phyloP scores from a whole-genome alignment of 2,888 invertebrate species.

The Anoncus sp. region DNA sequence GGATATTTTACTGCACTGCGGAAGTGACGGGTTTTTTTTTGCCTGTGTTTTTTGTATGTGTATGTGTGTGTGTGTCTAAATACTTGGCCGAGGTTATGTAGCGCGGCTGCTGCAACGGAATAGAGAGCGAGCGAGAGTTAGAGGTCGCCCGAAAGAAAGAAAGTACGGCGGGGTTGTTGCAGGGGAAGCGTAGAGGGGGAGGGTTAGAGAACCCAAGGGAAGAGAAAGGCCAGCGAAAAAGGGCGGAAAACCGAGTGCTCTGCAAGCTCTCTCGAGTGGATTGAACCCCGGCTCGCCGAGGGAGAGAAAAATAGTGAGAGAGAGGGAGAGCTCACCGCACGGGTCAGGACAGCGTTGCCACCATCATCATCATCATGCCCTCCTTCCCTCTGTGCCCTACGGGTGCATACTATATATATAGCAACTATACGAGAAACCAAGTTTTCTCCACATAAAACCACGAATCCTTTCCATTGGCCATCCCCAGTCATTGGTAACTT shows the following conservation, averaged over 20 bases:
- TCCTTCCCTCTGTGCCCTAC: constrained; percentile 9
- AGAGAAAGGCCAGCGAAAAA: constrained; percentile 65
- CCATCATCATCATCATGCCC: constrained; percentile 37
- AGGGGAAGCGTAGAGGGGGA: constrained; percentile 23
- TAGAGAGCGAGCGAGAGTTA: constrained; percentile 20
- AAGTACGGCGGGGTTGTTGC: constrained; percentile 16
- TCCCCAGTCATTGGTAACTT: background rate
- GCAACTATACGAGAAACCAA: constrained; percentile 24
- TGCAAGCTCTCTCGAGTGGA: constrained; percentile 47
- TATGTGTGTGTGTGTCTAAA: constrained; percentile 41
- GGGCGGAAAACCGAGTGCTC: constrained; percentile 57
- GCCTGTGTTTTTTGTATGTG: too few species aligned
- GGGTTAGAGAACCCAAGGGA: constrained; percentile 72
- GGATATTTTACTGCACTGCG: constrained; percentile 64
- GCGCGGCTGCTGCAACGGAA: constrained; percentile 56
- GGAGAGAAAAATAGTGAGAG: constrained; percentile 22
- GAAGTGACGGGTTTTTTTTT: constrained; percentile 58
- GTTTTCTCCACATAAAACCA: background rate
- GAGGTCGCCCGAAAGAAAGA: constrained; percentile 38
- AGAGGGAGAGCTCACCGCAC: constrained; percentile 52
- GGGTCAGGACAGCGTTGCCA: constrained; percentile 52
- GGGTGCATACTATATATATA: constrained; percentile 43
- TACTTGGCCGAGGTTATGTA: constrained; percentile 39
- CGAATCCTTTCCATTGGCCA: constrained; percentile 25
- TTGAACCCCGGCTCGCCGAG: constrained; percentile 36